Conservation (phyloP, 2,888 invertebrate genomes). For the Dendrolimus houi region DNA sequence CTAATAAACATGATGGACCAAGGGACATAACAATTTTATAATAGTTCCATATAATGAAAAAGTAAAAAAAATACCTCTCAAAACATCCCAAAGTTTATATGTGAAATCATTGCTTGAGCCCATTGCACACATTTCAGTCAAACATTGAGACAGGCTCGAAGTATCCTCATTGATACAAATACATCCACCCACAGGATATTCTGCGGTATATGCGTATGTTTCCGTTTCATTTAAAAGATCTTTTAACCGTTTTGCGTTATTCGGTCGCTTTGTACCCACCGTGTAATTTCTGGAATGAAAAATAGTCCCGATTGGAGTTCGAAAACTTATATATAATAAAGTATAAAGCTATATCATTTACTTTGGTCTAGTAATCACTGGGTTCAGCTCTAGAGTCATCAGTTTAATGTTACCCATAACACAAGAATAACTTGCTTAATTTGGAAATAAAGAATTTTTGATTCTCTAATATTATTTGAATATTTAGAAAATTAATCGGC, state of each 20-base stretch:
- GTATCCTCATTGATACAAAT: conserved; percentile 60
- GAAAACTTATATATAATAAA: too few species aligned
- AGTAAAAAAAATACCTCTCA: conserved; percentile 40
- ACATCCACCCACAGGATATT: conserved; percentile 58
- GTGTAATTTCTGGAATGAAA: conserved; percentile 31
- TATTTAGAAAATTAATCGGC: too few species aligned
- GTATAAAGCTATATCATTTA: not conserved
- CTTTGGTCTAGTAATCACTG: too few species aligned
- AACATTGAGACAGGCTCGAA: conserved; percentile 41
- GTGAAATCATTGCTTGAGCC: conserved; percentile 70
- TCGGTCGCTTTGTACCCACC: conserved; percentile 32
- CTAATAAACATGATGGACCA: too few species aligned
- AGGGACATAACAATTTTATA: too few species aligned
- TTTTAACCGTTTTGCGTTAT: conserved; percentile 45
- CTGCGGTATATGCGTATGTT: conserved; percentile 59
- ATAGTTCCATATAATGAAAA: too few species aligned
- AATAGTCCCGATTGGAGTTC: not conserved
- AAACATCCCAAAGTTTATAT: conserved; percentile 66
- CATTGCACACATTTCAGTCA: conserved; percentile 32
- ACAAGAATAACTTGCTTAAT: too few species aligned
- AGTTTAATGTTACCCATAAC: too few species aligned
- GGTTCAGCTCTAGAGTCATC: too few species aligned
- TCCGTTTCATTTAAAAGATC: conserved; percentile 58
- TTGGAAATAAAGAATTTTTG: too few species aligned
- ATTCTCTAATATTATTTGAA: too few species aligned